Conservation (phyloP, 2,797 vertebrate species). For the Salarias fasciatus region DNA sequence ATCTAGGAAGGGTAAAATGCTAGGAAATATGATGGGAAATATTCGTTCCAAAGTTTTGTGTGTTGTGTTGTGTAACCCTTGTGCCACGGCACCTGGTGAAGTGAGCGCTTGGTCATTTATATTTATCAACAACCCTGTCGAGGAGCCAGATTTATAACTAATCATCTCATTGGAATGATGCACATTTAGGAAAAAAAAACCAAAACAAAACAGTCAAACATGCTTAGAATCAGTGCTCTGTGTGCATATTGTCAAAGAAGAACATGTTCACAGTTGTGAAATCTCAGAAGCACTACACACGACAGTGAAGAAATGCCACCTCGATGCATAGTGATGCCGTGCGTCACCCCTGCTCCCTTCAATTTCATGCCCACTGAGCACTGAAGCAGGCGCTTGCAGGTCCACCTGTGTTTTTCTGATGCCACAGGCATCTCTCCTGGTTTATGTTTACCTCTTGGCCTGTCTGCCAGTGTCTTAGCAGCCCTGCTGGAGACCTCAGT, state of each 20-base stretch:
- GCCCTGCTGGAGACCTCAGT: slow-evolving; percentile 35
- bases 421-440: slow-evolving; percentile 40
- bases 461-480: slow-evolving; percentile 33
- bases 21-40: no score
- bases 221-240: no score
- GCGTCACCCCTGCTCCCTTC: slow-evolving; percentile 46
- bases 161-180: slow-evolving; percentile 1
- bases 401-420: slow-evolving; percentile 25
- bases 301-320: slow-evolving; percentile 9
- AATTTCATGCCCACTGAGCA: slow-evolving; percentile 59
- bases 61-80: slow-evolving; percentile 18
- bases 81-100: slow-evolving; percentile 23
- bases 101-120: slow-evolving; percentile 15
- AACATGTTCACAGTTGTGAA: slow-evolving; percentile 3
- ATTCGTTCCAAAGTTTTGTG: slow-evolving; percentile 29
- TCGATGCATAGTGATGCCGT: slow-evolving; percentile 33
- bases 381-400: slow-evolving; percentile 38
- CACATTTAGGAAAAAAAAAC: no score
- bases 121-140: slow-evolving; percentile 21
- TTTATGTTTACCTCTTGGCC: slow-evolving; percentile 46
- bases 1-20: slow-evolving; percentile 14
- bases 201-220: no score
- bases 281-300: slow-evolving; percentile 7
- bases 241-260: slow-evolving; percentile 6
- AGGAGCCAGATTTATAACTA: slow-evolving; percentile 12